Conservation (phyloP, 92 coral and sea anemone genomes). For the Phenganax stokvisi region DNA sequence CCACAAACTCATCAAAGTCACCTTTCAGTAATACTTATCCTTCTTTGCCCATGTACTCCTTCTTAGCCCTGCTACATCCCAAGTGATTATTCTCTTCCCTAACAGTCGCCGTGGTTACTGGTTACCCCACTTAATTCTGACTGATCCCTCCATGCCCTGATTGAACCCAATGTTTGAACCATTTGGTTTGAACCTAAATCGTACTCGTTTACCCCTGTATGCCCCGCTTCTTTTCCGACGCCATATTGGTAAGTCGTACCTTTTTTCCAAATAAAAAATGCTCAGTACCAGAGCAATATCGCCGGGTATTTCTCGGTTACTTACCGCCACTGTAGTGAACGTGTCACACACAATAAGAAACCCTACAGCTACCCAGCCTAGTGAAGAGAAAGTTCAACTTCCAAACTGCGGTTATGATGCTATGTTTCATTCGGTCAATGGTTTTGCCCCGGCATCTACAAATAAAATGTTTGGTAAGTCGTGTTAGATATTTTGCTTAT, state of each 20-base stretch:
- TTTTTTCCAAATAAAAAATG: constrained; percentile 50
- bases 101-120: too few species aligned
- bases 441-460: constrained; percentile 35
- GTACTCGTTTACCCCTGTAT: constrained; percentile 11
- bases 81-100: too few species aligned
- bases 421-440: constrained; percentile 32
- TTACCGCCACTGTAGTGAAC: constrained; percentile 85
- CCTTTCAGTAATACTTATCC: too few species aligned
- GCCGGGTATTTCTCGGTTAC: constrained; percentile 77
- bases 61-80: too few species aligned
- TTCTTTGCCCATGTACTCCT: too few species aligned
- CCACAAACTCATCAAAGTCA: too few species aligned
- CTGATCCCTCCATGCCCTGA: too few species aligned
- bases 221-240: constrained; percentile 56
- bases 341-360: constrained; percentile 74
- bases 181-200: too few species aligned
- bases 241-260: constrained; percentile 60
- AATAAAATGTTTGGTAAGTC: constrained; percentile 39
- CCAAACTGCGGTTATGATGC: constrained; percentile 33
- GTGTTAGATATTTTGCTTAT: neutral
- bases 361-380: constrained; percentile 68
- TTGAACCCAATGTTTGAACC: too few species aligned
- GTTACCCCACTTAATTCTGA: too few species aligned
- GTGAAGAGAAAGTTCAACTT: constrained; percentile 52
- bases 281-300: constrained; percentile 81